Evolutionary conservation across 2,113 vertebrate genomes (phyloP), one percentile per base, ranked within the genome.

Genomic region (Chascanopsetta lugubris): DNA sequence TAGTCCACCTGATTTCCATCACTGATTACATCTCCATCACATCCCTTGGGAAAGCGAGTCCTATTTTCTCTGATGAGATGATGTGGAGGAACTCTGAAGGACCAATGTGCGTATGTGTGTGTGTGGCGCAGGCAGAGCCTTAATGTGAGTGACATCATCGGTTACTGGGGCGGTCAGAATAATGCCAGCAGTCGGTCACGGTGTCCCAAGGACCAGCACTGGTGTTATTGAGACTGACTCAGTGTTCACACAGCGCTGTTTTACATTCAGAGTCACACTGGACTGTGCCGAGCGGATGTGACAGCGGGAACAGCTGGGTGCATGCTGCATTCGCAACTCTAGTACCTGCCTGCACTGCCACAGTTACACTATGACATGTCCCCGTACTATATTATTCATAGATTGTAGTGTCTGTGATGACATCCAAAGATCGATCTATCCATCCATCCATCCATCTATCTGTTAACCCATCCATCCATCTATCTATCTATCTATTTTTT

Each of bases 101-200:
- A 26, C 32, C 48, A 59, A 24, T 32, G 9, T n/a, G n/a, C n/a
- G n/a, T n/a, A n/a, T n/a, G n/a, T n/a, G n/a, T n/a, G n/a, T n/a
- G n/a, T n/a, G n/a, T 21, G 17, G 32, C 17, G 7, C 24, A 50
- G 53, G 46, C 24, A 21, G 45, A 24, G 36, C 43, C 46, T 29
- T 48, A 13, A 22, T 38, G 36, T 50, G 43, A 54, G 64, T 78
- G 82, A 83, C 78, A 69, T 86, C 70, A 58, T 45, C 46, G 69
- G 80, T 89, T 78, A 51, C 89, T 74, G 88, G 70, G 83, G 79
- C 84, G 27, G 80, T 86, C 75, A 85, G 87, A 90, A 91, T 90
- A 88, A 91, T 89, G 82, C 90, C 88, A 91, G 89, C 90, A 90
- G 88, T 86, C 85, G 82, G 83, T 86, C 85, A 49, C 61, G 64